Evolutionary conservation across 2,797 vertebrate species (phyloP), one percentile per base, ranked within the genome.

Genomic region (Antennarius maculatus): DNA sequence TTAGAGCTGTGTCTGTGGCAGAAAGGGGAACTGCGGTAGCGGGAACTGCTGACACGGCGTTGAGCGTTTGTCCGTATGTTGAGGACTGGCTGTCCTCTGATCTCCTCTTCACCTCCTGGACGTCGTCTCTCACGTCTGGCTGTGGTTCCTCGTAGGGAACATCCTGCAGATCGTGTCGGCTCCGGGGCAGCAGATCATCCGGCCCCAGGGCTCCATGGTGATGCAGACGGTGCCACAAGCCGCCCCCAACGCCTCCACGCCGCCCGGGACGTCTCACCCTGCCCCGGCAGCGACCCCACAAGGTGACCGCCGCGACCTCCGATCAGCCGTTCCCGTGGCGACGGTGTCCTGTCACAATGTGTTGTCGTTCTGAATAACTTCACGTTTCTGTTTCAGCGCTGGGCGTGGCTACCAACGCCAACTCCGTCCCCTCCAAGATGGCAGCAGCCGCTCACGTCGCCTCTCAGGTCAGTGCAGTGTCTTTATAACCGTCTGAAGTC

Each of bases 111-210:
- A 23, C 23, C 23, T 23, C 23, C 23, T 23, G 7, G 45, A 46
- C 29, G 15, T 3, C 37, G 0, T 6, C 7, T 50, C 16, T 53
- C 16, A 64, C n/a, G 57, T 61, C 52, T 18, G 11, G 60, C 76
- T 23, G 6, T 62, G 37, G 7, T 54, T 84, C 67, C 23, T 23
- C 23, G 23, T 66, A 99, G 98, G 98, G 58, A 99, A 98, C 61
- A 98, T 99, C 64, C 95, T 99, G 53, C 98, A 99, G 89, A 99
- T 99, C 12, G 97, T 99, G 66, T 97, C 97, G 0, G 96, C 97
- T 45, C 97, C 97, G 0, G 97, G 97, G 18, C 97, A 97, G 87
- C 95, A 94, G 71, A 95, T 99, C 72, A 93, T 97, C 63, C 90
- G 97, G 52, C 95, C 96, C 2, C 96, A 94, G 37, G 94, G 95